Evolutionary conservation across 92 coral and sea anemone genomes (phyloP).

Genomic region (Galaxea fascicularis): DNA sequence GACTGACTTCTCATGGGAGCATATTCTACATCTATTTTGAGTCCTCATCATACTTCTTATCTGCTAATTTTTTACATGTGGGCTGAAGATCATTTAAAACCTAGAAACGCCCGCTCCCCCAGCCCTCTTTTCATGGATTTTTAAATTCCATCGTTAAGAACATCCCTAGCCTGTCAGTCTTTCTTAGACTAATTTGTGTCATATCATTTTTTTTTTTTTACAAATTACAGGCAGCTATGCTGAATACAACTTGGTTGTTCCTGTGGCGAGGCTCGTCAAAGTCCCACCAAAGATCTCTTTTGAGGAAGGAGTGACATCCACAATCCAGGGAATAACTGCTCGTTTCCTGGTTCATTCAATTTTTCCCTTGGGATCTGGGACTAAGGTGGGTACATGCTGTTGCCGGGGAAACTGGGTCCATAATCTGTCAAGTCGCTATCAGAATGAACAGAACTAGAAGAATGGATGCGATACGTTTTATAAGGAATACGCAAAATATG

Average conservation of each 20-base stretch:
- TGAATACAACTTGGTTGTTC: slow-evolving; percentile 40
- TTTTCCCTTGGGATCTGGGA: slow-evolving; percentile 56
- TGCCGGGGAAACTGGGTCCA: slow-evolving; percentile 74
- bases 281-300: slow-evolving; percentile 63
- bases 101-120: too few relatives aligned
- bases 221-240: slow-evolving; percentile 35
- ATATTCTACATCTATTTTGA: too few relatives aligned
- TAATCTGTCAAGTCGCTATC: slow-evolving; percentile 70
- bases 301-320: slow-evolving; percentile 61
- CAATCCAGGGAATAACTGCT: slow-evolving; percentile 77
- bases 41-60: too few relatives aligned
- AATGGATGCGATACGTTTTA: too few relatives aligned
- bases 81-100: too few relatives aligned
- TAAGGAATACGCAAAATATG: too few relatives aligned
- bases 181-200: too few relatives aligned
- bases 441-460: slow-evolving; percentile 17
- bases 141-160: too few relatives aligned
- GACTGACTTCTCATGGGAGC: too few relatives aligned
- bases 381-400: slow-evolving; percentile 73
- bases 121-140: too few relatives aligned
- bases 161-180: too few relatives aligned
- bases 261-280: slow-evolving; percentile 22
- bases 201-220: not conserved
- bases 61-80: too few relatives aligned
- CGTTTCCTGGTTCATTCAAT: slow-evolving; percentile 60